Conservation (phyloP, 2,888 invertebrate genomes). For the Steinernema carpocapsae region DNA sequence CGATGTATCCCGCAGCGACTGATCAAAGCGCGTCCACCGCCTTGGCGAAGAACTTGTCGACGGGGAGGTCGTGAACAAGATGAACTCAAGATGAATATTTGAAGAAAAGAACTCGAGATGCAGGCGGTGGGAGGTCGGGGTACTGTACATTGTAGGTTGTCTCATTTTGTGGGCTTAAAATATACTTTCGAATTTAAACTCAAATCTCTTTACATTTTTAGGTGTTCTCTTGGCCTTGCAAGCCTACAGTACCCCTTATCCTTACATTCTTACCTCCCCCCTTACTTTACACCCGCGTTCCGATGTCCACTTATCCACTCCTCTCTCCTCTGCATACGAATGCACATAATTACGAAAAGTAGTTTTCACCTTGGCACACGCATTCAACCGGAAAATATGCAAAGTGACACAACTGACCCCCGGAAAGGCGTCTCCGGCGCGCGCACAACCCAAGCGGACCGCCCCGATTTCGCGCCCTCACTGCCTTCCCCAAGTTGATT, state of each 20-base stretch:
- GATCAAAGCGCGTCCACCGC: slow-evolving; percentile 2
- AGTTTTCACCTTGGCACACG: slow-evolving; percentile 32
- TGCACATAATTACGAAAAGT: slow-evolving; percentile 18
- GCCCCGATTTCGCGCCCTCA: slow-evolving; percentile 28
- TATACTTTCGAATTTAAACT: too few species aligned
- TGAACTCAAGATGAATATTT: neutral
- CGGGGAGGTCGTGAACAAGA: slow-evolving; percentile 10
- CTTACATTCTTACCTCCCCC: too few species aligned
- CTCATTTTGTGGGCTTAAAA: too few species aligned
- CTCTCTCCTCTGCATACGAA: too few species aligned
- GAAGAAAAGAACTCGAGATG: too few species aligned
- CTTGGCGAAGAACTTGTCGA: neutral
- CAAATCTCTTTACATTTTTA: too few species aligned
- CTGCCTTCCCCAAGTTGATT: neutral
- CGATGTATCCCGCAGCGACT: slow-evolving; percentile 21
- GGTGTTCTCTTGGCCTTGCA: too few species aligned
- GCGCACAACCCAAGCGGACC: neutral
- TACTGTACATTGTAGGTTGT: too few species aligned
- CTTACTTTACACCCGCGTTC: too few species aligned
- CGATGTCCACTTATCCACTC: too few species aligned
- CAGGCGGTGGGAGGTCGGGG: too few species aligned
- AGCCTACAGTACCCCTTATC: too few species aligned
- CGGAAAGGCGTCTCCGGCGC: slow-evolving; percentile 30
- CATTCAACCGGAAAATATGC: slow-evolving; percentile 22
- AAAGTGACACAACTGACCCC: slow-evolving; percentile 26